A percentile compares a stretch with the other conserved stretches of the same genome.
These are phyloP conservation scores for Caradrina clavipalpis DNA, from an alignment of 2,888 invertebrate species.

Conservation along the genomic window DNA sequence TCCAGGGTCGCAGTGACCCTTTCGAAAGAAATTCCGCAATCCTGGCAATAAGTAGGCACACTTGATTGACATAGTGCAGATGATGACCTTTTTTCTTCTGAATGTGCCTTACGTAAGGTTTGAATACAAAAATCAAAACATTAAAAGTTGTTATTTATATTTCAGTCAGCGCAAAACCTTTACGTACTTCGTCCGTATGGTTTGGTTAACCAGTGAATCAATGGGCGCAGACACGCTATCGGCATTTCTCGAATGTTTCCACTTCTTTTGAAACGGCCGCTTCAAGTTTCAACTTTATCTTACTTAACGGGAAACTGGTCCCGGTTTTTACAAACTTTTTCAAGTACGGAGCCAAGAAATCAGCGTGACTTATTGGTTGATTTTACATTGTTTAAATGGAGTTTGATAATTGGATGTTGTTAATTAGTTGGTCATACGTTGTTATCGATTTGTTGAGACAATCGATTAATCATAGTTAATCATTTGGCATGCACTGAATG, in stretches of 20 bases:
- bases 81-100: too few relatives aligned
- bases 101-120: neutral
- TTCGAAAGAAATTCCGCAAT: too few relatives aligned
- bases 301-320: conserved; percentile 80
- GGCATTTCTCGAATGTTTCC: conserved; percentile 76
- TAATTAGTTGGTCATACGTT: conserved; percentile 37
- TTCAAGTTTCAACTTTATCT: conserved; percentile 78
- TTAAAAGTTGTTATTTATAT: neutral
- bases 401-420: conserved; percentile 21
- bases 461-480: conserved; percentile 28
- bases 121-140: neutral
- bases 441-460: conserved; percentile 32
- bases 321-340: conserved; percentile 73
- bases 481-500: conserved; percentile 25
- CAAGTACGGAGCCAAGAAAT: conserved; percentile 62
- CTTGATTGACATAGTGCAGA: too few relatives aligned
- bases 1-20: too few relatives aligned
- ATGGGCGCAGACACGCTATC: conserved; percentile 72
- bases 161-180: conserved; percentile 31
- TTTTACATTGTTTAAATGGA: conserved; percentile 12
- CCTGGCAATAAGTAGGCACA: too few relatives aligned
- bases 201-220: conserved; percentile 70
- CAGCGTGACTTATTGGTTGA: conserved; percentile 43
- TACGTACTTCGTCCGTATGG: conserved; percentile 60
- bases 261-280: conserved; percentile 80